phyloP scores from a whole-genome alignment of 2,888 invertebrate species.

The Pollenia amentaria region DNA sequence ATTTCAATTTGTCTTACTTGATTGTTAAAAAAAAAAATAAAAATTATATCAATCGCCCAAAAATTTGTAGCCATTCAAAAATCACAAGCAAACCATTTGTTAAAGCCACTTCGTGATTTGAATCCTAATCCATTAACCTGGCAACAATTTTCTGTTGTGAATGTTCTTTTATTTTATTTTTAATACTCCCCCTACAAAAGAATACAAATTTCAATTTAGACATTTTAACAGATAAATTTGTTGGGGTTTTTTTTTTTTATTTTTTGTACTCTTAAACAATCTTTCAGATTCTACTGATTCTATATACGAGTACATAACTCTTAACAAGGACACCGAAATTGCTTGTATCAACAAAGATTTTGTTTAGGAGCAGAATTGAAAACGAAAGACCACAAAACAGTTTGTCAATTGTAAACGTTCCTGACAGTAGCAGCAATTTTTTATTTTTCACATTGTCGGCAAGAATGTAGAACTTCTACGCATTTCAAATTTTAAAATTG shows the following conservation, averaged over 20 bases:
- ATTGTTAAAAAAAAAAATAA: conserved; percentile 24
- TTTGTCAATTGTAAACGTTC: conserved; percentile 75
- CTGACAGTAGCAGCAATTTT: conserved; percentile 76
- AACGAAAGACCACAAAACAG: neutral
- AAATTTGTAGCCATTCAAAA: conserved; percentile 69
- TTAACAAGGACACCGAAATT: conserved; percentile 5
- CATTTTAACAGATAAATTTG: conserved; percentile 6
- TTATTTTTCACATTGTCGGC: conserved; percentile 64
- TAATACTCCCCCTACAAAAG: conserved; percentile 61
- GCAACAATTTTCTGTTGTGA: conserved; percentile 16
- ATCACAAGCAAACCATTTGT: conserved; percentile 71
- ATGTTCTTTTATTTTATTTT: conserved; percentile 13
- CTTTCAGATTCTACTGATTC: neutral
- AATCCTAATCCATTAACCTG: conserved; percentile 69
- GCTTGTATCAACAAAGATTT: conserved; percentile 6
- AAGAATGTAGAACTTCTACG: conserved; percentile 63
- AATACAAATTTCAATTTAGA: conserved; percentile 29
- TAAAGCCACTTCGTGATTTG: conserved; percentile 70
- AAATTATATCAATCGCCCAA: conserved; percentile 37
- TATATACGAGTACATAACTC: conserved; percentile 40
- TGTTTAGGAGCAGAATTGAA: conserved; percentile 1
- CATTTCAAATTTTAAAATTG: conserved; percentile 56
- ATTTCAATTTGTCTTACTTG: conserved; percentile 43
- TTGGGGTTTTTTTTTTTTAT: neutral
- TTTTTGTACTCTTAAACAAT: neutral